Percentiles rank a stretch among this genome's conserved stretches.
Evolutionary conservation across 2,888 invertebrate genomes (phyloP).

Genomic region (Furcula furcula): DNA sequence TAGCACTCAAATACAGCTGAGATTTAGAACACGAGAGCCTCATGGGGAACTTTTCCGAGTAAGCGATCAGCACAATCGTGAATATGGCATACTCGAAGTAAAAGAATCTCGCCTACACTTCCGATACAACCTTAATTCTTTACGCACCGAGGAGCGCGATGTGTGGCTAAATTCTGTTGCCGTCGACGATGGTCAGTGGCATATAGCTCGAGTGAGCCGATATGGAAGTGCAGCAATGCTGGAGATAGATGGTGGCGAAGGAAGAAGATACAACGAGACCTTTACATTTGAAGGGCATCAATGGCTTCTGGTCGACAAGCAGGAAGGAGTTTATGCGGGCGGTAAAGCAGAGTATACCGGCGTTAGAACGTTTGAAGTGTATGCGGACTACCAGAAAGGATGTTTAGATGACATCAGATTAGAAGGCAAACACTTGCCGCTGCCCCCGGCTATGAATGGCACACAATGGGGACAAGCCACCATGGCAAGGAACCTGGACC

Average conservation of each 20-base stretch:
- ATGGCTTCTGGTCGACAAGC: slow-evolving; percentile 95
- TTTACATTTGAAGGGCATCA: slow-evolving; percentile 95
- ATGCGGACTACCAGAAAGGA: slow-evolving; percentile 97
- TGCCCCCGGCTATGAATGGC: slow-evolving; percentile 97
- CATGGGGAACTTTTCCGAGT: slow-evolving; percentile 97
- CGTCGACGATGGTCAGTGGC: slow-evolving; percentile 98
- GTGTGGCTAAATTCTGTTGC: slow-evolving; percentile 94
- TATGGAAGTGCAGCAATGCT: slow-evolving; percentile 96
- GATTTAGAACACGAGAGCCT: slow-evolving; percentile 96
- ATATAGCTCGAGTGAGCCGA: slow-evolving; percentile 94
- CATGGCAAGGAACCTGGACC: slow-evolving; percentile 94
- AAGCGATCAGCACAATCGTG: slow-evolving; percentile 95
- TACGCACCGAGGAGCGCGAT: slow-evolving; percentile 94
- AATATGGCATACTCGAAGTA: slow-evolving; percentile 95
- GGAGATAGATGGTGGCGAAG: slow-evolving; percentile 97
- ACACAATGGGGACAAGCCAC: slow-evolving; percentile 98
- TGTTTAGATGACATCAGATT: slow-evolving; percentile 87
- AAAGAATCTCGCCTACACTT: slow-evolving; percentile 95
- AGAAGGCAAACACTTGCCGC: slow-evolving; percentile 96
- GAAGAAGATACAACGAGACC: slow-evolving; percentile 95
- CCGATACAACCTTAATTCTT: slow-evolving; percentile 95
- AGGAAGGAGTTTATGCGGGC: slow-evolving; percentile 97
- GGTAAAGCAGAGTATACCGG: slow-evolving; percentile 98
- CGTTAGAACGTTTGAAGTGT: slow-evolving; percentile 95
- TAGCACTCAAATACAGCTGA: slow-evolving; percentile 94